These are phyloP conservation scores for Perca schrenkii DNA, from an alignment of 2,113 vertebrate species.

Conservation along the genomic window DNA sequence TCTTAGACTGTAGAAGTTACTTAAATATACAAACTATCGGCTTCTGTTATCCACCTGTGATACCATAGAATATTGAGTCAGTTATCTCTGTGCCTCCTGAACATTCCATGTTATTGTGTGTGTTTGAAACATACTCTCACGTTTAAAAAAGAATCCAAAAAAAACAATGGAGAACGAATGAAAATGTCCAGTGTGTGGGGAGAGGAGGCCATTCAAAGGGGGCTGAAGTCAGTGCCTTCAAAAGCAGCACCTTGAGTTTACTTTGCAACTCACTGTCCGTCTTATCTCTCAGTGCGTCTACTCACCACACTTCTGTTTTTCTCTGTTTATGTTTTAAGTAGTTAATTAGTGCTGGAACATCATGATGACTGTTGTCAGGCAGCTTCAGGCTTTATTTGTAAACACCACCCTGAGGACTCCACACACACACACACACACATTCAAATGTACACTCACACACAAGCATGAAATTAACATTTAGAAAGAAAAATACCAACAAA, in stretches of 20 bases:
- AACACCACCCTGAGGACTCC: slow-evolving; percentile 57
- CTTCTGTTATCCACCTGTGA: background rate
- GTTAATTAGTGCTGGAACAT: slow-evolving; percentile 67
- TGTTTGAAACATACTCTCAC: background rate
- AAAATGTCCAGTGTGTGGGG: no score
- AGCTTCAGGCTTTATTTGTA: slow-evolving; percentile 58
- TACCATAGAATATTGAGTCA: background rate
- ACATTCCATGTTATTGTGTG: background rate
- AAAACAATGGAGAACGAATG: no score
- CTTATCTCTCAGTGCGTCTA: slow-evolving; percentile 4
- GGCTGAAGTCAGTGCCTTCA: no score
- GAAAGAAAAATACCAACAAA: slow-evolving; percentile 77
- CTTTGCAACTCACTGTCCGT: background rate
- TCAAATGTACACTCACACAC: slow-evolving; percentile 9
- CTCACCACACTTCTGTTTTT: slow-evolving; percentile 23
- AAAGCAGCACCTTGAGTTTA: background rate
- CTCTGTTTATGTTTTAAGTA: slow-evolving; percentile 62
- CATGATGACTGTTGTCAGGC: slow-evolving; percentile 54
- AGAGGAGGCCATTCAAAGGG: no score
- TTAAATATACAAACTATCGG: background rate
- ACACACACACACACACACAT: background rate
- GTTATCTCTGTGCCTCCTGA: background rate
- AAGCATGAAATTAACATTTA: slow-evolving; percentile 74
- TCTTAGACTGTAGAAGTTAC: background rate
- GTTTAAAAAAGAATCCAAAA: no score